phyloP scores from a whole-genome alignment of 35 echinoderm and acorn worm species.

The Strongylocentrotus purpuratus region DNA sequence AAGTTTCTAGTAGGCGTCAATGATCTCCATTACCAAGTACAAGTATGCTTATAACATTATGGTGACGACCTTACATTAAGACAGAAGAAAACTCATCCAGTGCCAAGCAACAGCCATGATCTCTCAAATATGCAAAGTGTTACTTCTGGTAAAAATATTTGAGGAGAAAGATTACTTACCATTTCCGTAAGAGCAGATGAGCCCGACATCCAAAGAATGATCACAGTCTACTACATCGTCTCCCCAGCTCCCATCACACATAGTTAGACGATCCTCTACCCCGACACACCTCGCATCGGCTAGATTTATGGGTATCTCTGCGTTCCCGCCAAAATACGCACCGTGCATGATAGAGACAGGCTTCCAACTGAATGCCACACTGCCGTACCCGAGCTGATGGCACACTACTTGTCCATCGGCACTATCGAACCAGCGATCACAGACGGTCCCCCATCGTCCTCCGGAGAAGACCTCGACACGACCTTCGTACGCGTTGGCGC shows the following conservation, averaged over 20 bases:
- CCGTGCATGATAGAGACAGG: neutral
- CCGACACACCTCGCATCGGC: neutral
- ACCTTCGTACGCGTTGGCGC: neutral
- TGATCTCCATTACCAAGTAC: no score
- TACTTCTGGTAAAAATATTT: no score
- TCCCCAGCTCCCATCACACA: neutral
- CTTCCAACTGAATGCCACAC: neutral
- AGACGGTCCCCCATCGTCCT: conserved; percentile 34
- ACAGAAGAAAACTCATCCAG: no score
- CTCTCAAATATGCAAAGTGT: no score
- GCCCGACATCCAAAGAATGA: neutral
- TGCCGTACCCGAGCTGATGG: neutral
- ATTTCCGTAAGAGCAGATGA: neutral
- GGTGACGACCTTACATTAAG: no score
- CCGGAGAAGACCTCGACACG: conserved; percentile 20
- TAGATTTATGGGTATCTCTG: neutral
- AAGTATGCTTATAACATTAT: no score
- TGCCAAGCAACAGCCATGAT: no score
- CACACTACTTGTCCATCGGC: neutral
- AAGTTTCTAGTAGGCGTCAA: no score
- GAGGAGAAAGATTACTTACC: neutral
- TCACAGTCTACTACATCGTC: neutral
- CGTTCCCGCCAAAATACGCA: neutral
- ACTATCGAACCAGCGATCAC: neutral
- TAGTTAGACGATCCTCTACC: neutral